These are phyloP conservation scores for Cassiopea andromeda DNA, from an alignment of 30 jellyfish, hydroid and myxozoan genomes.

Conservation along the genomic window DNA sequence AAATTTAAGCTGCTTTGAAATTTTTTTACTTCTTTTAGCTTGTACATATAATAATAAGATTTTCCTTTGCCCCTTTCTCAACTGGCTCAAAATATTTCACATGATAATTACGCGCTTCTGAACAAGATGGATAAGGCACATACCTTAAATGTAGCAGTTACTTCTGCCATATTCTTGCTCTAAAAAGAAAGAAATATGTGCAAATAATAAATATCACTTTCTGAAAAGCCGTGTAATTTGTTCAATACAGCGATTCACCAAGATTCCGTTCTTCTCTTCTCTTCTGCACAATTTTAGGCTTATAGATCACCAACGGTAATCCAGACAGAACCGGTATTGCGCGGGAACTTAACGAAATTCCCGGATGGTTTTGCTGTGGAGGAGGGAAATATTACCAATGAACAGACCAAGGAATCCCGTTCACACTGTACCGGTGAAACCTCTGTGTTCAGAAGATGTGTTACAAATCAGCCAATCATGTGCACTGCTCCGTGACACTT, in stretches of 20 bases:
- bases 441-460: not conserved
- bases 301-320: slow-evolving; percentile 11
- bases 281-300: not conserved
- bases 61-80: too few relatives aligned
- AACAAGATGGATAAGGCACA: not conserved
- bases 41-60: not conserved
- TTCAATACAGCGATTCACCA: not conserved
- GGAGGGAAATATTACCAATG: not conserved
- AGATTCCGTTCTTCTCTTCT: not conserved
- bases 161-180: not conserved
- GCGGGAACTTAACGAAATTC: slow-evolving; percentile 26
- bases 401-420: not conserved
- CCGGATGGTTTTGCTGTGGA: slow-evolving; percentile 32
- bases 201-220: not conserved
- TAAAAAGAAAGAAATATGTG: not conserved
- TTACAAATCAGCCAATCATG: not conserved
- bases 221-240: not conserved
- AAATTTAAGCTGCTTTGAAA: too few relatives aligned
- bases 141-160: slow-evolving; percentile 34
- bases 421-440: not conserved
- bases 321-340: slow-evolving; percentile 9
- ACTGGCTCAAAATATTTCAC: too few relatives aligned
- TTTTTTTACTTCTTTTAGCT: not conserved
- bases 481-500: not conserved
- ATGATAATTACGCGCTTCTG: too few relatives aligned